Percentiles rank a stretch among this genome's conserved stretches.
Conservation (phyloP, 23 tunicate species). For the Corella eumyota region DNA sequence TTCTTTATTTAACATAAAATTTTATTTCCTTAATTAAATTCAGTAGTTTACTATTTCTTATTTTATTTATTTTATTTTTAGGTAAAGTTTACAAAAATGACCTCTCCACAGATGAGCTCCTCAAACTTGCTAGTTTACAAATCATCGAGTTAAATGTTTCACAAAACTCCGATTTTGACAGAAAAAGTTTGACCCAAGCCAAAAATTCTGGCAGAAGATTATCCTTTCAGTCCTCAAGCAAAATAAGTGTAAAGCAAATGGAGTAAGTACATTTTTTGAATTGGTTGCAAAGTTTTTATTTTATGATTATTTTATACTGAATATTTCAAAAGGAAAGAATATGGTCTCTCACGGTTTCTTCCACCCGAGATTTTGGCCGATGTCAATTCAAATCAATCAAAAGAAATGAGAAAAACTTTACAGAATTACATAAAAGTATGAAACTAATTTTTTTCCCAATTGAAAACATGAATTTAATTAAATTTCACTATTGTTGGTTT, state of each 20-base stretch:
- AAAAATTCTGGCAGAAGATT: constrained; percentile 7
- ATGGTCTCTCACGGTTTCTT: constrained; percentile 49
- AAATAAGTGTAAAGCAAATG: constrained; percentile 43
- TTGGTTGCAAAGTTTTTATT: neutral
- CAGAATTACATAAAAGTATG: constrained; percentile 66
- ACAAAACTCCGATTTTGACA: neutral
- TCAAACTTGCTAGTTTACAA: constrained; percentile 60
- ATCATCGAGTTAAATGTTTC: constrained; percentile 32
- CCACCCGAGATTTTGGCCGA: constrained; percentile 29
- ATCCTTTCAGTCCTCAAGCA: constrained; percentile 32
- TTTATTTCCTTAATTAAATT: too few relatives aligned
- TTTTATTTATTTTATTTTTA: neutral
- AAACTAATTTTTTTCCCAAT: too few relatives aligned
- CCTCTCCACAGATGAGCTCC: constrained; percentile 32
- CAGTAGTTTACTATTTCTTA: neutral
- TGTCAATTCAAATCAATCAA: constrained; percentile 29
- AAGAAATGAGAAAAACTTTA: constrained; percentile 32
- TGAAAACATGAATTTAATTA: too few relatives aligned
- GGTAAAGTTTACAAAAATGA: constrained; percentile 30
- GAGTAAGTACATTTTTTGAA: constrained; percentile 50
- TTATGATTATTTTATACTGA: too few relatives aligned
- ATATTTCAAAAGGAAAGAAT: constrained; percentile 87
- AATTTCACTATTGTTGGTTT: too few relatives aligned
- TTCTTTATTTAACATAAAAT: too few relatives aligned
- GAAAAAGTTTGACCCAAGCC: neutral